A percentile compares a stretch with the other conserved stretches of the same genome.
These are phyloP conservation scores for Bambusicola thoracicus DNA, from an alignment of 2,113 vertebrate species.

Conservation along the genomic window DNA sequence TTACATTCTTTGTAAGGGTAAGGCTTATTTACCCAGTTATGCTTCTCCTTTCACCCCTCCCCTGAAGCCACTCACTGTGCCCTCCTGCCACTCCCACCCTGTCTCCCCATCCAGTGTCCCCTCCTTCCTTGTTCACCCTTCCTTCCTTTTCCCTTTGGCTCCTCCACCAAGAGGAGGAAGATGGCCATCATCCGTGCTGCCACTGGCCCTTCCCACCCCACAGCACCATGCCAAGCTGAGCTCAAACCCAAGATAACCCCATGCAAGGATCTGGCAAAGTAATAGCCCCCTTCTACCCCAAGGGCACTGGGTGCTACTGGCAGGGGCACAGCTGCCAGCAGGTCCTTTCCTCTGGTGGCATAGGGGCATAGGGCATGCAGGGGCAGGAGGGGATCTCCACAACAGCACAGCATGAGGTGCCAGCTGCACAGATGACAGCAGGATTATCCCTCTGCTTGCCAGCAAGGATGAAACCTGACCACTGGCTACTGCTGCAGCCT, in stretches of 20 bases:
- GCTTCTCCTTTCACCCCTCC: background rate
- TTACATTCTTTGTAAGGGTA: background rate
- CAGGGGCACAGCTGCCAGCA: accelerated
- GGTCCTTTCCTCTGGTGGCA: background rate
- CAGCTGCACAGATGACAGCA: slow-evolving; percentile 6
- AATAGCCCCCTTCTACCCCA: background rate
- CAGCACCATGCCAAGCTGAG: background rate
- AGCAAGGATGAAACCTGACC: background rate
- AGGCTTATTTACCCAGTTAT: background rate
- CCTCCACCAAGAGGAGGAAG: background rate
- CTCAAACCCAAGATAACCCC: background rate
- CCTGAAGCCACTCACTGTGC: background rate
- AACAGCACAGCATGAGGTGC: background rate
- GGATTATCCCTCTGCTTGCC: slow-evolving; percentile 45
- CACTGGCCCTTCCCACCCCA: background rate
- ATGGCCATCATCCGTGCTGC: background rate
- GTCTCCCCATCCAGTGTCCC: background rate
- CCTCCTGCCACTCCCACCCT: background rate
- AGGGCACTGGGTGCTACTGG: background rate
- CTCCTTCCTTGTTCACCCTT: background rate
- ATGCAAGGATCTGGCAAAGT: background rate
- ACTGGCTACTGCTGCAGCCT: accelerated
- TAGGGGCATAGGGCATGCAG: accelerated
- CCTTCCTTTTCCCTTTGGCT: background rate
- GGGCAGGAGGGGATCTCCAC: background rate